Base-by-base conservation (phyloP, 53 echinoderm and acorn worm genomes). In the Arbacia lixula region DNA sequence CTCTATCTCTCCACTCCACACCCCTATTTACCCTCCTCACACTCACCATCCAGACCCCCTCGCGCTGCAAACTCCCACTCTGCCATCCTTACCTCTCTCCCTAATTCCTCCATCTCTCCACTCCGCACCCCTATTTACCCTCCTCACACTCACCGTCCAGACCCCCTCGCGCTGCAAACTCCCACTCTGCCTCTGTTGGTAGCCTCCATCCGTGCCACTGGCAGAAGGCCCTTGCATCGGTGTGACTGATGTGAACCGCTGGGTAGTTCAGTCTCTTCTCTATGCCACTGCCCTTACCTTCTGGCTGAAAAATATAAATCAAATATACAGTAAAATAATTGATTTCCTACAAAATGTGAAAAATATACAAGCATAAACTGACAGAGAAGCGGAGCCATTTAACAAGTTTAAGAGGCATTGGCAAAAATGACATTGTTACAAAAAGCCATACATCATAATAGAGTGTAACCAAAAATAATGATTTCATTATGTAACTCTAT, bases 161-260 rank as follows among this genome's bases (percentile, higher is more conserved):
- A 20, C 87, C 85, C 21, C 95, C 96, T 86, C 96, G 84, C 0
- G 91, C 96, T 36, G 96, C 96, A 87, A 66, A 91, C 69, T 96
- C 96, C 96, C 96, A 96, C 31, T 96, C 97, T 60, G 73, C 79
- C 55, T 96, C 93, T 2, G 90, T 90, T 1, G 97, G 97, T 43
- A 96, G 72, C 51, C 94, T 85, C 89, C 87, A 86, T 54, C 96
- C 97, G 29, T 94, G 92, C 97, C 97, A 96, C 64, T 91, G 83
- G 54, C 97, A 96, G 86, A 87, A 96, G 1, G 93, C 86, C 61
- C 82, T 87, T 3, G 97, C 93, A 83, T 96, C 97, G 17, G 85
- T 43, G 42, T 87, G 86, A 57, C 97, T 96, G 36, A 94, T 82
- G 36, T 96, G 97, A 16, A 90, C 85, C 0, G 86, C 97, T 25